These are phyloP conservation scores for Tangara arthus DNA, from an alignment of 2,797 vertebrate genomes.

Conservation along the genomic window DNA sequence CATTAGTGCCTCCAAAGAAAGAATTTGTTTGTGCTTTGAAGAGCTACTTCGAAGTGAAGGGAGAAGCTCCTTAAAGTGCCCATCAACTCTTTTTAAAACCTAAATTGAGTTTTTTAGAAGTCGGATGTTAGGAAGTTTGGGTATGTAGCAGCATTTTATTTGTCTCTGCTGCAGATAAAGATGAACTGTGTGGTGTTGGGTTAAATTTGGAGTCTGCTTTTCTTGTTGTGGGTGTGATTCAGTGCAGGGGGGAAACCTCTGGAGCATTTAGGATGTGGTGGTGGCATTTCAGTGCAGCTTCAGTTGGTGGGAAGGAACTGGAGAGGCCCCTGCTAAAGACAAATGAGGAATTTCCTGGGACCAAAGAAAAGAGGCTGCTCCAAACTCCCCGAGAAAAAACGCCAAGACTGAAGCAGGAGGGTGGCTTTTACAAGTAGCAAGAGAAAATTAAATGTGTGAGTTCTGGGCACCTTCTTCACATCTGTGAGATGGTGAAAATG, in stretches of 20 bases:
- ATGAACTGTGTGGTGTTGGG: fast-evolving
- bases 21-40: background rate
- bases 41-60: background rate
- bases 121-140: background rate
- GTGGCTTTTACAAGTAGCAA: background rate
- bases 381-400: background rate
- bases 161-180: background rate
- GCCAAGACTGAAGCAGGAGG: background rate
- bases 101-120: background rate
- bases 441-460: background rate
- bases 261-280: background rate
- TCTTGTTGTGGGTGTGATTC: background rate
- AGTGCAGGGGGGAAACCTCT: too few species aligned
- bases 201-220: background rate
- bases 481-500: background rate
- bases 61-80: background rate
- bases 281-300: background rate
- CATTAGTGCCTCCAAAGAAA: conserved; percentile 26
- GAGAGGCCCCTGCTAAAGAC: background rate
- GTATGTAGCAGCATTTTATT: background rate
- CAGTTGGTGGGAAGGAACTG: background rate
- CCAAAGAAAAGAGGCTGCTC: background rate
- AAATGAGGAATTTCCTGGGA: background rate
- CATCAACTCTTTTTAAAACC: background rate
- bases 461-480: background rate